These are phyloP conservation scores for Nettapus auritus DNA, from an alignment of 2,113 vertebrate genomes.

Conservation along the genomic window DNA sequence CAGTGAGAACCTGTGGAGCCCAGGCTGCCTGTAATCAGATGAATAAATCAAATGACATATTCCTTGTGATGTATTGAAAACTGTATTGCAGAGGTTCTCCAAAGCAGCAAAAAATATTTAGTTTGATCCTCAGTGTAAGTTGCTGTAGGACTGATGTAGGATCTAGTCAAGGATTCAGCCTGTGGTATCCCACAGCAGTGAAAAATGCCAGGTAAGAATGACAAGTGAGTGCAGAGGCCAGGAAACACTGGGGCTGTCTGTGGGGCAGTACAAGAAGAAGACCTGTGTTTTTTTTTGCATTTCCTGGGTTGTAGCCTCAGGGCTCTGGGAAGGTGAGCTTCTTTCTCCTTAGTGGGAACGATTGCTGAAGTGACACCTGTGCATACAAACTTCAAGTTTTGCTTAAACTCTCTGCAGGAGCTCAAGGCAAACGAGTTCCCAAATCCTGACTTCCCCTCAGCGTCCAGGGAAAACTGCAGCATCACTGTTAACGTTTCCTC, in stretches of 20 bases:
- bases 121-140: background rate
- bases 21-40: background rate
- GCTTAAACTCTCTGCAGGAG: background rate
- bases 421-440: background rate
- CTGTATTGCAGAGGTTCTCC: background rate
- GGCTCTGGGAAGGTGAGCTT: background rate
- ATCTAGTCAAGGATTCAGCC: background rate
- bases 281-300: accelerated
- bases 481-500: background rate
- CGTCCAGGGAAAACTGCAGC: background rate
- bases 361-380: background rate
- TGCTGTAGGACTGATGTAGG: background rate
- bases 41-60: background rate
- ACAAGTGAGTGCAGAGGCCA: background rate
- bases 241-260: background rate
- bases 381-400: background rate
- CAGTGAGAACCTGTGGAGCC: background rate
- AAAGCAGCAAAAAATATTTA: background rate
- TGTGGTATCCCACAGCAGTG: background rate
- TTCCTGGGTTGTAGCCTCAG: background rate
- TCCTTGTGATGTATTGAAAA: background rate
- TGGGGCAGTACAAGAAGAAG: background rate
- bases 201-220: background rate
- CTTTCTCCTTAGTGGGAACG: background rate
- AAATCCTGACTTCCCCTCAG: background rate